Base-by-base conservation (phyloP, 2,797 vertebrate genomes). In the Myiothlypis coronata region DNA sequence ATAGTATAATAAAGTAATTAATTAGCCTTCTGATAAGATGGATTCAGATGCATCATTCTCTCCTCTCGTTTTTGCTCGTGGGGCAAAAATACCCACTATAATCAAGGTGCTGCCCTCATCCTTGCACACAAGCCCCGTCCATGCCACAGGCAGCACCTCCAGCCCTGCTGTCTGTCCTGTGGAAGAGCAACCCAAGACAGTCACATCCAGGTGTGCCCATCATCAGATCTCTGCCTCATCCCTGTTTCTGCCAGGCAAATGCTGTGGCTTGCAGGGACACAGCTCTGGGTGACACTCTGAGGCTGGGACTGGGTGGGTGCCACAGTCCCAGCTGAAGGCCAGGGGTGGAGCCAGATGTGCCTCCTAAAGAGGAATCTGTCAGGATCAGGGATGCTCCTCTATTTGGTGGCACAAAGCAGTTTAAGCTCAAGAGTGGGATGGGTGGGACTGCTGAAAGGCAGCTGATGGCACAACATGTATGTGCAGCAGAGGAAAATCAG, bases 91-190 rank as follows among this genome's bases (percentile, higher is more conserved):
- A 55, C 4, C 30, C 53, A 55, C 32, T 22, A 22, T n/a, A n/a
- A 20, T n/a, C 20, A n/a, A 27, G 37, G 64, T 70, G 34, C 34
- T 63, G 56, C 55, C 55, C 4, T 2, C 24, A 19, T 11, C 75
- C 71, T 63, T 41, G 23, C 11, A 19, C 52, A 70, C 28, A 19
- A 94, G 39, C 34, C n/a, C 30, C 26, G 37, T 39, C 56, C 0
- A 0, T 1, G 10, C 56, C 7, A 7, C 50, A 30, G 41, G 32
- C 32, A 27, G 27, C 50, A 61, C 12, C 19, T 57, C 64, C 71
- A 44, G 41, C 13, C 49, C 64, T 11, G 3, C 13, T 26, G 22
- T 32, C 0, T 0, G 4, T 87, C 22, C 43, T 55, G 39, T 0
- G 2, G 28, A 55, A 75, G 37, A 85, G 41, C 69, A 64, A 34